Percentiles rank a stretch among this genome's conserved stretches.
Evolutionary conservation across 2,888 invertebrate species (phyloP).

Genomic region (Eristalis intricaria): DNA sequence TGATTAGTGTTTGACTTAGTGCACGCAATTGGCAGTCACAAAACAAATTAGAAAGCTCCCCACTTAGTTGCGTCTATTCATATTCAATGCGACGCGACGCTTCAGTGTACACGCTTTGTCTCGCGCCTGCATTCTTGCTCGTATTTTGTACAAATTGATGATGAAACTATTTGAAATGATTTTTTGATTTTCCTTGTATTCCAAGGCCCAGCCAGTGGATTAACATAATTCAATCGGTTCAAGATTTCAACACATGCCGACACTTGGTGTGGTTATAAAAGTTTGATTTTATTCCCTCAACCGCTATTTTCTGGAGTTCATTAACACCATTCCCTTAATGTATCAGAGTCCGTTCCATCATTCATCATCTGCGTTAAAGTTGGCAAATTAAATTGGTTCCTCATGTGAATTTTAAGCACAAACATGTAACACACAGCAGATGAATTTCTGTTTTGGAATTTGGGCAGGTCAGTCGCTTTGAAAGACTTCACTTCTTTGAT

Average conservation of each 20-base stretch:
- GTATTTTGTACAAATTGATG: conserved; percentile 1
- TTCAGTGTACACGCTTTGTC: neutral
- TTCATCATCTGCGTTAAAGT: neutral
- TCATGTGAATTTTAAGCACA: neutral
- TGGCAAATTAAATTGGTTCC: neutral
- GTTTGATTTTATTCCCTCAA: neutral
- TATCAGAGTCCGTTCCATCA: neutral
- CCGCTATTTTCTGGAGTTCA: neutral
- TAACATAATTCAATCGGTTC: neutral
- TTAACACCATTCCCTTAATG: neutral
- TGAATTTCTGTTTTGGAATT: neutral
- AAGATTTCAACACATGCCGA: neutral
- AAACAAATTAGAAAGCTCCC: conserved; percentile 1
- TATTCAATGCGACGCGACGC: neutral
- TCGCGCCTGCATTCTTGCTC: neutral
- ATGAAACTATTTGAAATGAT: neutral
- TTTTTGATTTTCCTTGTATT: neutral
- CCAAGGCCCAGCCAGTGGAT: neutral
- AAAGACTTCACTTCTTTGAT: neutral
- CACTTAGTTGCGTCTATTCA: neutral
- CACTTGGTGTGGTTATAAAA: neutral
- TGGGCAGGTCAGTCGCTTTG: neutral
- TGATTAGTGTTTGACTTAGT: neutral
- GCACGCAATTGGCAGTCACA: neutral
- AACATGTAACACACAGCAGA: neutral